Evolutionary conservation across 2,888 invertebrate genomes (phyloP).

Genomic region (Tanytarsus gracilentus): DNA sequence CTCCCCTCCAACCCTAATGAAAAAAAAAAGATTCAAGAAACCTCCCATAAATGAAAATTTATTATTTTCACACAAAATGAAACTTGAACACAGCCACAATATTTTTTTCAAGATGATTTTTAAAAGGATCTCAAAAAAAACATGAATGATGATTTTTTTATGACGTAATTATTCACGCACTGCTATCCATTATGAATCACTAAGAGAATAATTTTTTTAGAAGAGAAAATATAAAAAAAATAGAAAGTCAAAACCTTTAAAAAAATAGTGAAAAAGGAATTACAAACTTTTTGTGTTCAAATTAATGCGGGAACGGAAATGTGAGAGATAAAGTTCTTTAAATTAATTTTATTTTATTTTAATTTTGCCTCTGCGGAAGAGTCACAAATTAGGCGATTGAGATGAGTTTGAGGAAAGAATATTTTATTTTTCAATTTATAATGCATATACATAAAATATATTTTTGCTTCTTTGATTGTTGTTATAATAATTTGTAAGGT

Average conservation of each 20-base stretch:
- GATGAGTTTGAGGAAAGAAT: neutral
- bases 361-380: neutral
- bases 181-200: too few relatives aligned
- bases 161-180: too few relatives aligned
- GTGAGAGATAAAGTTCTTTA: neutral
- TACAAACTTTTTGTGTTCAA: conserved; percentile 26
- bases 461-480: conserved; percentile 22
- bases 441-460: neutral
- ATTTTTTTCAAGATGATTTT: too few relatives aligned
- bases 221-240: neutral
- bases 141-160: too few relatives aligned
- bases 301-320: too few relatives aligned
- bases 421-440: neutral
- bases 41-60: too few relatives aligned
- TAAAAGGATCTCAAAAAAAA: too few relatives aligned
- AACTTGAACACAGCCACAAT: too few relatives aligned
- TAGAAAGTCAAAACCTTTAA: neutral
- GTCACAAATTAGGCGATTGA: neutral
- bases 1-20: neutral
- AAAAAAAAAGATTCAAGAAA: too few relatives aligned
- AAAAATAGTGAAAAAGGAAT: neutral
- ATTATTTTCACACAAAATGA: too few relatives aligned
- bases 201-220: neutral
- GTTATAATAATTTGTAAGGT: conserved; percentile 26
- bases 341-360: neutral